Percentiles rank a stretch among this genome's conserved stretches.
Conservation (phyloP, 2,797 vertebrate genomes). For the Synanceia verrucosa region DNA sequence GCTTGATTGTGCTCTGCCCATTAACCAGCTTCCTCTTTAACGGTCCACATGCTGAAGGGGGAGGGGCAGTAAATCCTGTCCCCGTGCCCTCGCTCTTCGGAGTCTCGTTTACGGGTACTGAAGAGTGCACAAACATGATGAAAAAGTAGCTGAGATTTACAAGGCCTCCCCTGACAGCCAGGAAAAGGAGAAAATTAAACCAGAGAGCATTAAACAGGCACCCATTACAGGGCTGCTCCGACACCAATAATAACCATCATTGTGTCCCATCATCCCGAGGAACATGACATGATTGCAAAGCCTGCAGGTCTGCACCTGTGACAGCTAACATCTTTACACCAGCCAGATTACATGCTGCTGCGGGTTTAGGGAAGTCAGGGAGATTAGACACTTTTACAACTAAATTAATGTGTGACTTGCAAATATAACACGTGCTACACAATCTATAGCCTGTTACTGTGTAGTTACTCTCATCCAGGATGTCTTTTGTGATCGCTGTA, state of each 20-base stretch:
- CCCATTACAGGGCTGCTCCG: conserved; percentile 77
- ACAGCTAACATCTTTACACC: conserved; percentile 67
- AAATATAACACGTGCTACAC: conserved; percentile 23
- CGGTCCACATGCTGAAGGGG: conserved; percentile 76
- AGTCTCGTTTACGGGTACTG: conserved; percentile 79
- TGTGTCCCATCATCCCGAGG: conserved; percentile 67
- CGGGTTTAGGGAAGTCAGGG: conserved; percentile 24
- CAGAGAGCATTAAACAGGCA: conserved; percentile 83
- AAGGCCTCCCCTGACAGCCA: conserved; percentile 82
- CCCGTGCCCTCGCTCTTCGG: conserved; percentile 63
- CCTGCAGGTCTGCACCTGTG: conserved; percentile 54
- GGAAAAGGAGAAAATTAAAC: conserved; percentile 88
- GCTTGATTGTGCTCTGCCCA: conserved; percentile 82
- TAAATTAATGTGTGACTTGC: conserved; percentile 20
- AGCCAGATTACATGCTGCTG: conserved; percentile 46
- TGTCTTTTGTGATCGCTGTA: neutral
- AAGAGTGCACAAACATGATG: conserved; percentile 85
- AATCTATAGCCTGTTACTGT: conserved; percentile 8
- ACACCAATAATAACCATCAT: conserved; percentile 82
- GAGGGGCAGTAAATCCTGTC: conserved; percentile 83
- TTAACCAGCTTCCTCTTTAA: conserved; percentile 85
- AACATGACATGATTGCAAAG: conserved; percentile 76
- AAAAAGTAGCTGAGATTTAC: conserved; percentile 90
- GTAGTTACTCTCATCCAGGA: conserved; percentile 1
- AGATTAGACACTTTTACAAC: conserved; percentile 39